Conservation (phyloP, 2,113 vertebrate genomes). For the Craseonycteris thonglongyai region DNA sequence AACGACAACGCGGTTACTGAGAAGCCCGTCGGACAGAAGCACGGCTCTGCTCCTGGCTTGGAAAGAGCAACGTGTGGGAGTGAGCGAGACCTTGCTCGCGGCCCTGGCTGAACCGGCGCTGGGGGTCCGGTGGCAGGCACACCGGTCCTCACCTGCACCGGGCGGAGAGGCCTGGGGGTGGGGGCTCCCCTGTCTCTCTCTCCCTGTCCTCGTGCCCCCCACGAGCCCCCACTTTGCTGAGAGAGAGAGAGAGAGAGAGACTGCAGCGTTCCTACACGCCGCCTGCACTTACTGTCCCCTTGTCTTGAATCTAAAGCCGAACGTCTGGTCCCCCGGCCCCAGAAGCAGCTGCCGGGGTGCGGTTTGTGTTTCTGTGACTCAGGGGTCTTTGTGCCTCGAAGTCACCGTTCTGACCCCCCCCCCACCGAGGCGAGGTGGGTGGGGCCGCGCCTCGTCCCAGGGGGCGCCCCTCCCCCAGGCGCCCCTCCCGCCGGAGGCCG, state of each 20-base stretch:
- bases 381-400: accelerated
- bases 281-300: accelerated
- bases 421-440: too few relatives aligned
- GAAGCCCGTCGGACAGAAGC: too few relatives aligned
- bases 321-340: background rate
- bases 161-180: accelerated
- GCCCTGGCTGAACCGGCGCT: accelerated
- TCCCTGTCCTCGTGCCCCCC: background rate
- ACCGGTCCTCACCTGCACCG: background rate
- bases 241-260: background rate
- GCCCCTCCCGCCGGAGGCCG: too few relatives aligned
- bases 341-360: accelerated
- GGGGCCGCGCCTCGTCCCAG: too few relatives aligned
- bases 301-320: background rate
- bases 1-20: background rate
- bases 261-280: accelerated
- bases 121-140: background rate
- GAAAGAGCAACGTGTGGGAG: accelerated
- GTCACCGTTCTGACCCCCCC: background rate
- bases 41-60: too few relatives aligned
- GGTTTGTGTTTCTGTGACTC: background rate
- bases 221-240: background rate
- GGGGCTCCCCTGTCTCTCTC: too few relatives aligned
- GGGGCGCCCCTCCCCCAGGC: background rate
- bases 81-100: accelerated